phyloP scores from a whole-genome alignment of 2,888 invertebrate species.

The Leptopterna dolabrata region DNA sequence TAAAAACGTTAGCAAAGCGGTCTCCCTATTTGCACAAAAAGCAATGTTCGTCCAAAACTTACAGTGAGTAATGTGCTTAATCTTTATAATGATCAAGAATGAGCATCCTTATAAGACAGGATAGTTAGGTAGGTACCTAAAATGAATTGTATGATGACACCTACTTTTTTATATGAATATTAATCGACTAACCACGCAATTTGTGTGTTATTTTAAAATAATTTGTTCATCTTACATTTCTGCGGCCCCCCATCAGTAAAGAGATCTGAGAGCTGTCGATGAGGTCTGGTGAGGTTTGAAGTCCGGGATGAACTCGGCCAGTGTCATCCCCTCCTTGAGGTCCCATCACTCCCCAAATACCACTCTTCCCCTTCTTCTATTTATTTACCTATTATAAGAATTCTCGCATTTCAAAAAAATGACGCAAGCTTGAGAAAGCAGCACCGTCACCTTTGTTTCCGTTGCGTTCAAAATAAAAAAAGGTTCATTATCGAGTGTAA shows the following conservation, averaged over 20 bases:
- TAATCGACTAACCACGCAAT: too few relatives aligned
- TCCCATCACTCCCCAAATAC: background rate
- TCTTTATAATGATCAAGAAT: too few relatives aligned
- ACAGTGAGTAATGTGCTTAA: too few relatives aligned
- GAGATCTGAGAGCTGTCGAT: background rate
- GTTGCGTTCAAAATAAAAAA: background rate
- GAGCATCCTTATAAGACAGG: too few relatives aligned
- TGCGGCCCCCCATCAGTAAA: background rate
- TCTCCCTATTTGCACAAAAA: too few relatives aligned
- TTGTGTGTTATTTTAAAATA: background rate
- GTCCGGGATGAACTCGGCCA: background rate
- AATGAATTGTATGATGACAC: too few relatives aligned
- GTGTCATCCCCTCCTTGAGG: background rate
- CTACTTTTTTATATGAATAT: too few relatives aligned
- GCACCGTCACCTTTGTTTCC: background rate
- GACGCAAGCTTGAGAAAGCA: background rate
- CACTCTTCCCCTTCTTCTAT: background rate
- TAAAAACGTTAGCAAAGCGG: too few relatives aligned
- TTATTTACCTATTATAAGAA: background rate
- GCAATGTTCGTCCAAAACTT: too few relatives aligned
- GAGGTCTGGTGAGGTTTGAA: background rate
- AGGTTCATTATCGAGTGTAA: too few relatives aligned
- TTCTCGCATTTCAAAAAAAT: slow-evolving; percentile 1
- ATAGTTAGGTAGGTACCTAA: too few relatives aligned
- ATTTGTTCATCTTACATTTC: background rate